Conservation (phyloP, 2,888 invertebrate species). For the Andrena flavipes region DNA sequence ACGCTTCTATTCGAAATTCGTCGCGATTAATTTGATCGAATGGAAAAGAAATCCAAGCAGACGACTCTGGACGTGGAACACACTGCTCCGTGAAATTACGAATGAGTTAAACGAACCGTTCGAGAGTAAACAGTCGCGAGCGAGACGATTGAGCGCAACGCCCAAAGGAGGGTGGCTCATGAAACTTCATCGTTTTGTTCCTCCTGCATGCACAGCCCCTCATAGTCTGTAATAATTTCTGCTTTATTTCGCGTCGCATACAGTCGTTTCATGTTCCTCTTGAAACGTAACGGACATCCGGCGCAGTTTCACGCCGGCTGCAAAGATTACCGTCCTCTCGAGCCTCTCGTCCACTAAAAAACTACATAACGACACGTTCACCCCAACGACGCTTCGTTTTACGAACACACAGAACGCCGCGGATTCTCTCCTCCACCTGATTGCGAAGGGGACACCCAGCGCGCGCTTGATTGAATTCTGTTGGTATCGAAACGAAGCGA, state of each 20-base stretch:
- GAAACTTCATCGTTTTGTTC: slow-evolving; percentile 18
- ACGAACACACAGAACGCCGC: slow-evolving; percentile 3
- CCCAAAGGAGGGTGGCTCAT: background rate
- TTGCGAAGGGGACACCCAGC: background rate
- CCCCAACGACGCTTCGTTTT: slow-evolving; percentile 13
- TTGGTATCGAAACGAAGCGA: background rate
- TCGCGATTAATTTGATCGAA: background rate
- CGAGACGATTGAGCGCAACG: slow-evolving; percentile 2
- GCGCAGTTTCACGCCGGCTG: background rate
- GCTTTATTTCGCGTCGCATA: slow-evolving; percentile 33
- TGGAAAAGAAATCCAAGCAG: background rate
- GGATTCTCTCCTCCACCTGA: slow-evolving; percentile 2
- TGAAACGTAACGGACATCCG: slow-evolving; percentile 9
- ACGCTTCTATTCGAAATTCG: background rate
- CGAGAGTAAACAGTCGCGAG: background rate
- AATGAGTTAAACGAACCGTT: no score
- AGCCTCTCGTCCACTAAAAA: slow-evolving; percentile 19
- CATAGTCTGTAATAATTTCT: background rate
- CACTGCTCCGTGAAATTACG: background rate
- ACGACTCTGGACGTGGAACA: background rate
- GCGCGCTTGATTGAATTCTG: slow-evolving; percentile 11
- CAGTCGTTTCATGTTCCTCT: slow-evolving; percentile 9
- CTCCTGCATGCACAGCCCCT: slow-evolving; percentile 16
- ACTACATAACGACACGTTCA: slow-evolving; percentile 24
- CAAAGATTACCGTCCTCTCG: slow-evolving; percentile 4